These are phyloP conservation scores for Hymenochirus boettgeri DNA, from an alignment of 2,113 vertebrate genomes.

Conservation along the genomic window DNA sequence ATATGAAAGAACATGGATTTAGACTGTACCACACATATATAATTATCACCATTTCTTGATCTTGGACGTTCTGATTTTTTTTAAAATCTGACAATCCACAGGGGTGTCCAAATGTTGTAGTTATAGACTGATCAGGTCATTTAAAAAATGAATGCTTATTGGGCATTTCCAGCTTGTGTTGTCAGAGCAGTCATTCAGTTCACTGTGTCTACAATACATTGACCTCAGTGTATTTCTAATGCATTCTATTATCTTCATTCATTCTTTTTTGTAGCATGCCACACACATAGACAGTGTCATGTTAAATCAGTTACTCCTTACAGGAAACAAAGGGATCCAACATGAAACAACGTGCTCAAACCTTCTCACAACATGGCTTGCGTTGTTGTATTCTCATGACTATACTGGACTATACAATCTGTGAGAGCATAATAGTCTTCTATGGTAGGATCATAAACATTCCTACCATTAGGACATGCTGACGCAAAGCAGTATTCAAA, in stretches of 20 bases:
- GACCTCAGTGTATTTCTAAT: background rate
- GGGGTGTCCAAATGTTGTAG: too few species aligned
- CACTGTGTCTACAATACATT: background rate
- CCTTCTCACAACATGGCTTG: conserved; percentile 44
- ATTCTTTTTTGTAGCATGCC: conserved; percentile 50
- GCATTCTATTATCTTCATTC: conserved; percentile 55
- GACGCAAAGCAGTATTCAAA: too few species aligned
- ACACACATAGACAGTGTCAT: conserved; percentile 61
- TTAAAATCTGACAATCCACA: too few species aligned
- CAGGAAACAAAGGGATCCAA: conserved; percentile 48
- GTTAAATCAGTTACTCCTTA: conserved; percentile 51
- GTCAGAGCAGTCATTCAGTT: background rate
- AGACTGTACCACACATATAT: too few species aligned
- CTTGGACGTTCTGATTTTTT: too few species aligned
- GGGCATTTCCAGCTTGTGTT: background rate
- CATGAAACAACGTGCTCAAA: conserved; percentile 49
- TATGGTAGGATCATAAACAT: conserved; percentile 20
- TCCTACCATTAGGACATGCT: conserved; percentile 13
- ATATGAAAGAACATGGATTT: too few species aligned
- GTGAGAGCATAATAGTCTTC: conserved; percentile 45
- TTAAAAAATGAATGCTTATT: too few species aligned
- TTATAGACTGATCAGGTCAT: too few species aligned
- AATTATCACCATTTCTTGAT: too few species aligned
- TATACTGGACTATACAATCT: conserved; percentile 12
- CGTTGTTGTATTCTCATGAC: conserved; percentile 43